Base-by-base conservation (phyloP, 1,140 invertebrate species). In the Uloborus diversus region DNA sequence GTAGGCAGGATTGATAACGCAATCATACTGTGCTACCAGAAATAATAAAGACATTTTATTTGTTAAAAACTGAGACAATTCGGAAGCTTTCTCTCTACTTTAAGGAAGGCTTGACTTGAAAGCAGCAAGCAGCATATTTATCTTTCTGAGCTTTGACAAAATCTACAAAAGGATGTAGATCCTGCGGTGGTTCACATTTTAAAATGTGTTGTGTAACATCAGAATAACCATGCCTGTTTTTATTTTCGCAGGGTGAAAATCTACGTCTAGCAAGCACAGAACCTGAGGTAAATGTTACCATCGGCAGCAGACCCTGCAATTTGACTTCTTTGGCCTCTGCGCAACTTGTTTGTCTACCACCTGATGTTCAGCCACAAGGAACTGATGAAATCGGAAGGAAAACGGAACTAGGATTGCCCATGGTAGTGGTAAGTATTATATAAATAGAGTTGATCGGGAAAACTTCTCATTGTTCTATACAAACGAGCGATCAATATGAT, bases 211-310 rank as follows among this genome's bases (percentile, higher is more conserved):
- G 17, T 7, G 7, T 42, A 42, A 42, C 17, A 17, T 42, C 17
- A 42, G 7, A 42, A 42, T 42, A 17, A 9, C 17, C 37, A 42
- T 42, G 37, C 17, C 7, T 9, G 7, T 20, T 20, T 11, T 51
- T 33, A n/a, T 27, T 47, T 59, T 32, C 49, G 5, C 11, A 81
- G 80, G 96, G 96, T 9, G 93, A 96, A 86, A 93, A 96, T 86
- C 88, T 99, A 79, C 96, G 95, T 85, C 89, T 93, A 81, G 96
- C 96, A 5, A 93, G 94, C 86, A 94, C 96, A 85, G 95, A 97
- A 86, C 91, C 93, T 20, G 96, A 98, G 87, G 95, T 99, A 2
- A 91, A 93, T 82, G 96, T 99, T 7, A 96, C 93, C 11, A 95
- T 99, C 81, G 96, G 97, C 0, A 92, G 90, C 0, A 88, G 91